Percentiles rank a stretch among this genome's conserved stretches.
phyloP scores from a whole-genome alignment of 2,797 vertebrate genomes.

The Pitangus sulphuratus region DNA sequence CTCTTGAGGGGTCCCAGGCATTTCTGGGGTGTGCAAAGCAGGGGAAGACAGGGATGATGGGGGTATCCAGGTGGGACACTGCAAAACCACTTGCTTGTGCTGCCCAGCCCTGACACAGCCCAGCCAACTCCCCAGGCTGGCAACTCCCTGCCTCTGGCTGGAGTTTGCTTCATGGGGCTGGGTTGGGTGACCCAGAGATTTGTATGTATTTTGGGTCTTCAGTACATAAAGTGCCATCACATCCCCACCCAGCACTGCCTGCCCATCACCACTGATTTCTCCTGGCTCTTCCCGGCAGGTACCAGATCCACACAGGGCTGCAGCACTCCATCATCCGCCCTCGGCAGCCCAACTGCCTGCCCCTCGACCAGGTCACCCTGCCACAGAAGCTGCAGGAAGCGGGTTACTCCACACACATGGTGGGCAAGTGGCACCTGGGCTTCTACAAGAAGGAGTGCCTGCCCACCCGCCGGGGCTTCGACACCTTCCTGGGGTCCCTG shows the following conservation, averaged over 20 bases:
- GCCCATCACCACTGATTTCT: background rate
- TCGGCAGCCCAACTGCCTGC: constrained; percentile 94
- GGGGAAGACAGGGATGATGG: background rate
- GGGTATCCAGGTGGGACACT: background rate
- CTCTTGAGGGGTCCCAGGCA: background rate
- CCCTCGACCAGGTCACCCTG: constrained; percentile 90
- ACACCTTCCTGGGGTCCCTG: constrained; percentile 95
- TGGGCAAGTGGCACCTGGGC: constrained; percentile 98
- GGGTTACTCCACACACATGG: constrained; percentile 97
- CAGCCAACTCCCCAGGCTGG: background rate
- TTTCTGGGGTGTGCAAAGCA: background rate
- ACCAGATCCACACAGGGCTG: constrained; percentile 97
- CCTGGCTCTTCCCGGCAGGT: constrained; percentile 76
- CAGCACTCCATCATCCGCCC: constrained; percentile 98
- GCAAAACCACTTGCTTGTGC: background rate
- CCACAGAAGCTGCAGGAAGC: constrained; percentile 93
- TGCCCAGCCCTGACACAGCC: background rate
- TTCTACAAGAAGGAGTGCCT: constrained; percentile 97
- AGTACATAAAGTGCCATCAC: background rate
- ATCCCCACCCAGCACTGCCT: background rate
- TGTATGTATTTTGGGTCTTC: background rate
- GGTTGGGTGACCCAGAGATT: background rate
- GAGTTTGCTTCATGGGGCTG: background rate
- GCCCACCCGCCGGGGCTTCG: constrained; percentile 92
- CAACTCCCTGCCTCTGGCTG: background rate